Evolutionary conservation across 2,888 invertebrate genomes (phyloP), one percentile per base, ranked within the genome.

Genomic region (Dichetophora obliterata): DNA sequence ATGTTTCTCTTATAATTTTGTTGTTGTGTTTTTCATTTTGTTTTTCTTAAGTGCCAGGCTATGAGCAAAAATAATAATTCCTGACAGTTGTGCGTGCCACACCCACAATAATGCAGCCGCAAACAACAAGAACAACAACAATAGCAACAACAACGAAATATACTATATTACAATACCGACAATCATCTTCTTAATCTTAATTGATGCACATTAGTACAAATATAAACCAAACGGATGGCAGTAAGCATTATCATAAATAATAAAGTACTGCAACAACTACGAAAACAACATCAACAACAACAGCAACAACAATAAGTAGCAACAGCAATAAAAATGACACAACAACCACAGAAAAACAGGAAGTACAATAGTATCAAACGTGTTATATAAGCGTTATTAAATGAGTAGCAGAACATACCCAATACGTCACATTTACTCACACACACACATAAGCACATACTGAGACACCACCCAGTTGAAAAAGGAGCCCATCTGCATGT

Each of bases 241-340:
- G 82, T 14, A 43, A 83, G 84, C 88, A 88, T 88, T 88, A 88
- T 85, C 86, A 86, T 88, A 88, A 88, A 87, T 87, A 88, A 88
- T 87, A 86, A 83, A 69, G 27, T 43, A 59, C 43, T 48, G 27
- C 57, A 43, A 54, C 54, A 37, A 27, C 59, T 37, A 50, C 19
- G 48, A 61, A 31, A 69, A 19, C 27, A 71, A 43, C 27, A 31
- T 31, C 61, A 77, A 65, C 27, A 59, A 66, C 22, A 76, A 27
- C 5, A 31, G 5, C n/a, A 71, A 57, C 16, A 52, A 68, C 54
- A 34, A n/a, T 19, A 50, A 14, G 31, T 54, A 63, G 16, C 3
- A 31, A 63, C 2, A 66, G 8, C 66, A 66, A 66, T 19, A 48
- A 9, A 37, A 19, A n/a, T 5, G 37, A 43, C 66, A 61, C n/a